Conservation (phyloP, 1,140 invertebrate species). For the Drosophila nannoptera region DNA sequence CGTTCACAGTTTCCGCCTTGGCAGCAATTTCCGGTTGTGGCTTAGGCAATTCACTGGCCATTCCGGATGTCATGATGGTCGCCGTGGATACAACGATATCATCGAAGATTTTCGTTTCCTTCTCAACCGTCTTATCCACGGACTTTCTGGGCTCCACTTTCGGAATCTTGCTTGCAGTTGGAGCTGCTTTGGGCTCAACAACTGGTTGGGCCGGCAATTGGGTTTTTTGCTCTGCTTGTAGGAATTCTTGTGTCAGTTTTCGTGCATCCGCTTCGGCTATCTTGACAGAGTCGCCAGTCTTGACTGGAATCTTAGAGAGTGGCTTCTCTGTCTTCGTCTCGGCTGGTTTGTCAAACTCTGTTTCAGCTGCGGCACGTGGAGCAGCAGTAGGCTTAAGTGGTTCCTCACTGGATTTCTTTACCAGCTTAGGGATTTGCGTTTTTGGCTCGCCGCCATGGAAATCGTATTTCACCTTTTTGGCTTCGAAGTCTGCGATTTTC, state of each 20-base stretch:
- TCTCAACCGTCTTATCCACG: conserved; percentile 48
- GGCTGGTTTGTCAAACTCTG: conserved; percentile 42
- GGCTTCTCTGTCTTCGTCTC: conserved; percentile 55
- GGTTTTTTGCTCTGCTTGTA: conserved; percentile 52
- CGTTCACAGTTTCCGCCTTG: conserved; percentile 57
- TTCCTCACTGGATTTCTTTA: conserved; percentile 56
- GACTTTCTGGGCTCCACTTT: conserved; percentile 67
- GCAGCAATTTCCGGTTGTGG: conserved; percentile 43
- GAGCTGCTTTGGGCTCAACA: conserved; percentile 44
- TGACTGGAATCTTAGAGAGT: conserved; percentile 63
- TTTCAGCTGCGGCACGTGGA: conserved; percentile 56
- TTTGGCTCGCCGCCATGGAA: conserved; percentile 71
- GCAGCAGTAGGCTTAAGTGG: conserved; percentile 57
- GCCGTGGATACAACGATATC: conserved; percentile 54
- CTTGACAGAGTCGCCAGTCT: conserved; percentile 37
- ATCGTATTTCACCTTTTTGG: conserved; percentile 72
- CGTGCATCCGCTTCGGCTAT: conserved; percentile 48
- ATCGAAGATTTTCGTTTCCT: conserved; percentile 49
- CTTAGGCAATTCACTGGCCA: conserved; percentile 38
- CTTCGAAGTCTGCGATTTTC: conserved; percentile 74
- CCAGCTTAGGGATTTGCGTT: conserved; percentile 65
- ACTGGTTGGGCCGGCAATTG: conserved; percentile 26
- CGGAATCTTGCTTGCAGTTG: conserved; percentile 65
- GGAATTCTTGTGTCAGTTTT: conserved; percentile 70
- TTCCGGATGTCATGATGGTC: conserved; percentile 61